phyloP scores from a whole-genome alignment of 1,140 invertebrate genomes.

The Archivesica marissinica region DNA sequence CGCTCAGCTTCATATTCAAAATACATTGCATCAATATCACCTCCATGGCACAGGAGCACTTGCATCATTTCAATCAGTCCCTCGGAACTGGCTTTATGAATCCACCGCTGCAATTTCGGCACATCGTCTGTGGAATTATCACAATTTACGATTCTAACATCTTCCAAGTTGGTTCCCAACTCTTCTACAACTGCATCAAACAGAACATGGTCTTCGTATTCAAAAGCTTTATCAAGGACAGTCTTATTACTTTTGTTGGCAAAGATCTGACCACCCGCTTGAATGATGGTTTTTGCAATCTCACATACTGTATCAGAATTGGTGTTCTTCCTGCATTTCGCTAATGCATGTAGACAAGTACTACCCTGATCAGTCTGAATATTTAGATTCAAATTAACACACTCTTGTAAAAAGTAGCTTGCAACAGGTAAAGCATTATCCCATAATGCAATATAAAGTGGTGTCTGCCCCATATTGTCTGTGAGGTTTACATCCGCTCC shows the following conservation, averaged over 20 bases:
- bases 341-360: slow-evolving; percentile 39
- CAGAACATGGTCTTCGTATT: slow-evolving; percentile 41
- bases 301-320: neutral
- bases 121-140: neutral
- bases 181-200: slow-evolving; percentile 44
- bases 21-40: slow-evolving; percentile 21
- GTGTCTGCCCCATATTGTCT: slow-evolving; percentile 10
- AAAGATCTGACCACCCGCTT: neutral
- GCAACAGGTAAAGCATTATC: slow-evolving; percentile 1
- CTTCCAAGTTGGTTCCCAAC: neutral
- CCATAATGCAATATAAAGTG: slow-evolving; percentile 33
- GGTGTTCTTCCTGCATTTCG: slow-evolving; percentile 1
- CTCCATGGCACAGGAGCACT: slow-evolving; percentile 31
- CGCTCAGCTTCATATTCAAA: neutral
- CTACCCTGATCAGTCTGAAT: neutral
- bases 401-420: slow-evolving; percentile 30
- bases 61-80: slow-evolving; percentile 15
- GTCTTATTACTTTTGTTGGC: slow-evolving; percentile 20
- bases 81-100: slow-evolving; percentile 1
- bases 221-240: slow-evolving; percentile 15
- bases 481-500: slow-evolving; percentile 42
- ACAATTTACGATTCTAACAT: neutral
- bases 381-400: slow-evolving; percentile 37
- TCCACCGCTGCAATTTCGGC: slow-evolving; percentile 4
- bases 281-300: slow-evolving; percentile 15